Percentiles rank a stretch among this genome's conserved stretches.
Evolutionary conservation across 2,113 vertebrate genomes (phyloP).

Genomic region (Climacteris rufus): DNA sequence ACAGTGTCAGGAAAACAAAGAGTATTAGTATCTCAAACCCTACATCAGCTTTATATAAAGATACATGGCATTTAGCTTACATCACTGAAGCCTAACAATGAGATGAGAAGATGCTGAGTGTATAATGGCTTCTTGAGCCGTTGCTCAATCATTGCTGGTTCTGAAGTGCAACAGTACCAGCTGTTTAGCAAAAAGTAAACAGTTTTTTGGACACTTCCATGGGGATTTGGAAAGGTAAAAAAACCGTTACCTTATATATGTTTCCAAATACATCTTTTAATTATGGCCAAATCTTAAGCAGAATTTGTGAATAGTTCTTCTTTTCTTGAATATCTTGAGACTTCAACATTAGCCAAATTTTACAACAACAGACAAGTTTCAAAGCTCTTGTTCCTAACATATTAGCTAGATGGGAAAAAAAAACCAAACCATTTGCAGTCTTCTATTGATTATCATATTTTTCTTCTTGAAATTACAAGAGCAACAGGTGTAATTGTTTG

Average conservation of each 20-base stretch:
- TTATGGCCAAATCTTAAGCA: background rate
- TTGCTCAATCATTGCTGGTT: background rate
- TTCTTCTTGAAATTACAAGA: background rate
- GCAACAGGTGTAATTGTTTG: background rate
- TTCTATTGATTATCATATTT: background rate
- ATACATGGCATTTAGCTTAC: background rate
- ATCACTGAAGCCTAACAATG: background rate
- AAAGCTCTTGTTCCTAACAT: background rate
- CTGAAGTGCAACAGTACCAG: background rate
- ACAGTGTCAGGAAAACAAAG: background rate
- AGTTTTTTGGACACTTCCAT: background rate
- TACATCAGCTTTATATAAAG: background rate
- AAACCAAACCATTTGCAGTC: background rate
- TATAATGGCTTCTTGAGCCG: background rate
- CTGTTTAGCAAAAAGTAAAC: background rate
- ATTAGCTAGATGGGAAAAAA: background rate
- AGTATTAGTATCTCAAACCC: background rate
- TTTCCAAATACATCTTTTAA: background rate
- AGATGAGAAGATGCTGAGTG: background rate
- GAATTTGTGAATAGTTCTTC: background rate
- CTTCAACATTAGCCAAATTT: background rate
- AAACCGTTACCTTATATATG: background rate
- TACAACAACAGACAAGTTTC: background rate
- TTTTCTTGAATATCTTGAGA: background rate
- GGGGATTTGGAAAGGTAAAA: background rate